Evolutionary conservation across 1,140 invertebrate genomes (phyloP).

Genomic region (Triops cancriformis): DNA sequence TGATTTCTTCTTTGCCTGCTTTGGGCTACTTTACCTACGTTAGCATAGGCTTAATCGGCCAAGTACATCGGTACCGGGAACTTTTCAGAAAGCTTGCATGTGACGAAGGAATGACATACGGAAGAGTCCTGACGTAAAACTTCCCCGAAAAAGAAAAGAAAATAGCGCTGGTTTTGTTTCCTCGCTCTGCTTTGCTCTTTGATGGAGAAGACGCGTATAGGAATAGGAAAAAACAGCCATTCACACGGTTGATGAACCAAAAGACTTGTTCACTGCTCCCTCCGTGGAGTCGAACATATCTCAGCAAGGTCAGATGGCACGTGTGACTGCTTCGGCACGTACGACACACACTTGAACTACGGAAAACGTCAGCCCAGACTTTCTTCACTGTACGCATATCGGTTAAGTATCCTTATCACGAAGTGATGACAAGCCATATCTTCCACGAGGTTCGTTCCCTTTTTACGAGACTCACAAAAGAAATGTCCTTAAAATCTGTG

Average conservation of each 20-base stretch:
- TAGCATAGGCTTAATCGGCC: background rate
- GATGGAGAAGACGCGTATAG: background rate
- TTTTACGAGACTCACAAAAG: background rate
- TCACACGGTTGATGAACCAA: background rate
- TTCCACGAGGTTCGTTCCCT: background rate
- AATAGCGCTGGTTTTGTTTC: too few relatives aligned
- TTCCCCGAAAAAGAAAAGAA: background rate
- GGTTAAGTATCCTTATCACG: background rate
- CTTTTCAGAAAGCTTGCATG: background rate
- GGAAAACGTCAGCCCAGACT: background rate
- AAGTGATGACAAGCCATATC: slow-evolving; percentile 1
- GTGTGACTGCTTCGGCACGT: slow-evolving; percentile 3
- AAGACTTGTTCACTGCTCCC: background rate
- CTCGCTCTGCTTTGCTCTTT: too few relatives aligned
- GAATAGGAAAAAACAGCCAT: background rate
- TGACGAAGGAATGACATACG: background rate
- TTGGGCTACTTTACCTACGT: too few relatives aligned
- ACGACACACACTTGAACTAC: background rate
- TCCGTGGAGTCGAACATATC: background rate
- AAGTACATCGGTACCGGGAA: background rate
- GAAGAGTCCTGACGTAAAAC: background rate
- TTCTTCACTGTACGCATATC: background rate
- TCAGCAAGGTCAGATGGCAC: background rate
- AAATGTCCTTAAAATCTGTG: background rate
- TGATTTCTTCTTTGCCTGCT: too few relatives aligned